A percentile compares a stretch with the other conserved stretches of the same genome.
Evolutionary conservation across 2,113 vertebrate species (phyloP).

Genomic region (Vulpes vulpes): DNA sequence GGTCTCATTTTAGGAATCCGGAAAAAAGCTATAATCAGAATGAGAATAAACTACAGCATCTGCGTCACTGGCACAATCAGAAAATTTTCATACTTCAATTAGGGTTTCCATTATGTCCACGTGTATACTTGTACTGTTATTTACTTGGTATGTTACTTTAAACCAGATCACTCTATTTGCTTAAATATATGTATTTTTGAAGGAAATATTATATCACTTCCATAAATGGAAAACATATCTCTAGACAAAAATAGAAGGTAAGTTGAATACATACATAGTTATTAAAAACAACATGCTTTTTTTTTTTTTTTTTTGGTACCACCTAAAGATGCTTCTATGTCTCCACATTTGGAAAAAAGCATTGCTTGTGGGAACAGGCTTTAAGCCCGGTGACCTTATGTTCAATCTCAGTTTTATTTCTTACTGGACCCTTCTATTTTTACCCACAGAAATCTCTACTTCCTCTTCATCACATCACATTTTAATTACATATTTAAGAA

Average conservation of each 20-base stretch:
- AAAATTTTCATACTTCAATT: neutral
- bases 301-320: neutral
- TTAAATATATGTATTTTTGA: neutral
- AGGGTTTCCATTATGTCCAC: neutral
- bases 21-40: constrained; percentile 29
- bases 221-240: neutral
- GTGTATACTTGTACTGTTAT: neutral
- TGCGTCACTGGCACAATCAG: neutral
- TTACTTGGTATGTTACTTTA: neutral
- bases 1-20: constrained; percentile 19
- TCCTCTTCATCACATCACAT: neutral
- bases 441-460: neutral
- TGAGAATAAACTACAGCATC: neutral
- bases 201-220: neutral
- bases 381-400: neutral
- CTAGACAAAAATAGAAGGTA: neutral
- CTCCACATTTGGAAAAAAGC: neutral
- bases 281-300: neutral
- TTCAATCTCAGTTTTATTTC: neutral
- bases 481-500: neutral
- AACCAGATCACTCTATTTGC: neutral
- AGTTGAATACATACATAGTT: neutral
- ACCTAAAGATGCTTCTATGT: neutral
- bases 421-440: neutral
- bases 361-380: neutral